Percentiles rank a stretch among this genome's conserved stretches.
Evolutionary conservation across 2,888 invertebrate genomes (phyloP).

Genomic region (Stramonita haemastoma): DNA sequence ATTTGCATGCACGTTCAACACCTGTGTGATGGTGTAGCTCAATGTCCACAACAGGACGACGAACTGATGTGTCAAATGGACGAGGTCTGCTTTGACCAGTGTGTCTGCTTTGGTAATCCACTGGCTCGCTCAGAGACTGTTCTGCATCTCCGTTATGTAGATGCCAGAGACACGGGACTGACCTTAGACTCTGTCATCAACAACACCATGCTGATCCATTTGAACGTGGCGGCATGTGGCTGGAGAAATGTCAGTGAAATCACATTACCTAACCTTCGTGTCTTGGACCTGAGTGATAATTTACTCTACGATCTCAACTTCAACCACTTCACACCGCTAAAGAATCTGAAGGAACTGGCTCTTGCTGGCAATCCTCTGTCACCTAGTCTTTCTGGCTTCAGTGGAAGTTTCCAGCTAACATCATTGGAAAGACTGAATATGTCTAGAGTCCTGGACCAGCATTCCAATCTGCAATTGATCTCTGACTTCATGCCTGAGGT

Average conservation of each 20-base stretch:
- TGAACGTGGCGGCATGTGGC: background rate
- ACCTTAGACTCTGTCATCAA: background rate
- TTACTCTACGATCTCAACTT: background rate
- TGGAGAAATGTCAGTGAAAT: background rate
- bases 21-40: background rate
- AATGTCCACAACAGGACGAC: background rate
- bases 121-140: background rate
- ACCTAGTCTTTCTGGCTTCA: background rate
- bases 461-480: background rate
- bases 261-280: background rate
- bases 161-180: background rate
- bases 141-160: background rate
- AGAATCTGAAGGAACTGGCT: background rate
- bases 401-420: background rate
- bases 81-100: background rate
- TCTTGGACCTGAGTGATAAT: background rate
- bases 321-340: background rate
- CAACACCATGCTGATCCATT: background rate
- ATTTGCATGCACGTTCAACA: constrained; percentile 1
- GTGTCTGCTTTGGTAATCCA: background rate
- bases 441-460: background rate
- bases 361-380: background rate
- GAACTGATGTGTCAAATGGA: background rate
- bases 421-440: background rate
- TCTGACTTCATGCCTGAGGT: background rate